These are phyloP conservation scores for Sylvilagus bachmani DNA, from an alignment of 2,113 vertebrate species.

Conservation along the genomic window DNA sequence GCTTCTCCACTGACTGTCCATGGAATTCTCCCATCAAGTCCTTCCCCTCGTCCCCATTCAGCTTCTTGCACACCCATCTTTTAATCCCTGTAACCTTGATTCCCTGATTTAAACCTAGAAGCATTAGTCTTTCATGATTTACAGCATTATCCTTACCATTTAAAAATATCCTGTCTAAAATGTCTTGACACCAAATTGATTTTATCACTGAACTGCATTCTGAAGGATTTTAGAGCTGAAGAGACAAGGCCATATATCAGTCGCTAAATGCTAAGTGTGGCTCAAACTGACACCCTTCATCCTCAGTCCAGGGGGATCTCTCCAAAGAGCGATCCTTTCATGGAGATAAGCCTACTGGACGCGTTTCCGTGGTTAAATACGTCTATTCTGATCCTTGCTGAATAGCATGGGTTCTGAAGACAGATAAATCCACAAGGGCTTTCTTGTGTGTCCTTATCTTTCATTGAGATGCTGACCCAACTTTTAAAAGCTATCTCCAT, in stretches of 20 bases:
- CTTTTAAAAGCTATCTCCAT: constrained; percentile 83
- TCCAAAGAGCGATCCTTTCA: constrained; percentile 63
- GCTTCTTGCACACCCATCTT: neutral
- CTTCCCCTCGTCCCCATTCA: neutral
- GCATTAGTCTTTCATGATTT: neutral
- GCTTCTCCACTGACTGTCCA: neutral
- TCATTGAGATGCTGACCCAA: constrained; percentile 81
- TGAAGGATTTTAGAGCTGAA: constrained; percentile 14
- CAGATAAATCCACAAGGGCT: constrained; percentile 77
- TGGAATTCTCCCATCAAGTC: neutral
- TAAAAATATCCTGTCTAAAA: constrained; percentile 45
- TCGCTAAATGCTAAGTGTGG: constrained; percentile 55
- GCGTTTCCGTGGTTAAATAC: constrained; percentile 66
- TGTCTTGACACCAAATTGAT: constrained; percentile 8
- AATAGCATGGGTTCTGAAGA: constrained; percentile 69
- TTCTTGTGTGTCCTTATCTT: constrained; percentile 82
- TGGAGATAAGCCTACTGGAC: constrained; percentile 57
- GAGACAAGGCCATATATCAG: neutral
- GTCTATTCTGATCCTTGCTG: constrained; percentile 59
- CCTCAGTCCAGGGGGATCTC: constrained; percentile 33
- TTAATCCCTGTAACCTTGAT: neutral
- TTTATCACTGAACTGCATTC: neutral
- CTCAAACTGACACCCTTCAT: constrained; percentile 61
- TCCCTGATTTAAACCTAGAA: constrained; percentile 49
- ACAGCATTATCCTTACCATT: neutral